phyloP scores from a whole-genome alignment of 1,140 invertebrate genomes.

The Drosophila athabasca region DNA sequence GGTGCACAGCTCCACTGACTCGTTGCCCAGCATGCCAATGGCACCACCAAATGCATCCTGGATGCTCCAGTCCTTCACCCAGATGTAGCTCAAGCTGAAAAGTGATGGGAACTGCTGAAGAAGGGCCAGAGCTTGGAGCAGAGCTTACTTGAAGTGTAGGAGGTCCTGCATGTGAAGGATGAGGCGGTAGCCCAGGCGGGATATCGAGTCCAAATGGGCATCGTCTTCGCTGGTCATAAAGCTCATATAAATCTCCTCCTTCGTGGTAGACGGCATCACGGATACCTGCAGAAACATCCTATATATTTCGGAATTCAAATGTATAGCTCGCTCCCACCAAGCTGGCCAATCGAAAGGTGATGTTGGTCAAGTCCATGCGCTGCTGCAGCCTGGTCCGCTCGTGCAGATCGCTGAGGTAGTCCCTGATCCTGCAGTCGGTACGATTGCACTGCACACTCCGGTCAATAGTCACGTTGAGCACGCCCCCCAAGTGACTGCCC shows the following conservation, averaged over 20 bases:
- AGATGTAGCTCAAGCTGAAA: constrained; percentile 51
- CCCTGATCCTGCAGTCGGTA: constrained; percentile 31
- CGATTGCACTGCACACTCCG: constrained; percentile 57
- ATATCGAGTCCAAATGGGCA: constrained; percentile 54
- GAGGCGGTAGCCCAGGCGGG: constrained; percentile 57
- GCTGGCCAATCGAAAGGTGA: constrained; percentile 64
- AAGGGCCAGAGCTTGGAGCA: neutral
- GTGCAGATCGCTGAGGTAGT: constrained; percentile 63
- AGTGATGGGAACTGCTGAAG: no score
- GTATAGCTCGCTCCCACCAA: constrained; percentile 47
- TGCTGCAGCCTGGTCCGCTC: constrained; percentile 53
- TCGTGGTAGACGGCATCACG: constrained; percentile 33
- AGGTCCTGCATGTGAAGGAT: constrained; percentile 55
- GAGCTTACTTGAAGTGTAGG: constrained; percentile 59
- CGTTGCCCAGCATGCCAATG: constrained; percentile 57
- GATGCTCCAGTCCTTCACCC: constrained; percentile 58
- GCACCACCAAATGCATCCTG: constrained; percentile 65
- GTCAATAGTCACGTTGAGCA: constrained; percentile 72
- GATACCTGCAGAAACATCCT: constrained; percentile 37
- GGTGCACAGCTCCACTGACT: constrained; percentile 52
- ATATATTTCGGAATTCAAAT: neutral
- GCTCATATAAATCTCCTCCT: constrained; percentile 23
- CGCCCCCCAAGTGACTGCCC: constrained; percentile 68
- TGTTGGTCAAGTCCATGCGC: constrained; percentile 53
- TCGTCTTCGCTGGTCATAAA: constrained; percentile 51